Conservation (phyloP, 2,113 vertebrate species). For the Daboia siamensis region DNA sequence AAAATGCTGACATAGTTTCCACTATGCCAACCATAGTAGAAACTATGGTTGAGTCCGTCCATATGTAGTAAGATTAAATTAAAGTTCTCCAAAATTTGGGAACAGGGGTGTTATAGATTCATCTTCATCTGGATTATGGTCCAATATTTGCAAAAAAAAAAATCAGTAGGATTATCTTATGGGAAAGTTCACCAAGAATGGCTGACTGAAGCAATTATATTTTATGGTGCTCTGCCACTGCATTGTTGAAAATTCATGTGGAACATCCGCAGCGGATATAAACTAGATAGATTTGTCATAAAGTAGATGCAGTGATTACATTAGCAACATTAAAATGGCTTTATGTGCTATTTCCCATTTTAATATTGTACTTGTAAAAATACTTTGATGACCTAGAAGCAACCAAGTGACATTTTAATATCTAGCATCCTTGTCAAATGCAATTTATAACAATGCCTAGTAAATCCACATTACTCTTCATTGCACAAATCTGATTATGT, state of each 20-base stretch:
- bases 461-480: conserved; percentile 55
- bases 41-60: not conserved
- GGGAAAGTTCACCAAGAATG: not conserved
- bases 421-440: conserved; percentile 54
- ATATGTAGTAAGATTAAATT: not conserved
- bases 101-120: not conserved
- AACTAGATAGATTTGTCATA: conserved; percentile 39
- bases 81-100: not conserved
- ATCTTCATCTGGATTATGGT: not conserved
- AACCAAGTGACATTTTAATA: conserved; percentile 65
- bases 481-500: conserved; percentile 62
- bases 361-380: conserved; percentile 49
- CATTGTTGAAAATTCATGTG: conserved; percentile 25
- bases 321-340: conserved; percentile 37
- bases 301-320: conserved; percentile 40
- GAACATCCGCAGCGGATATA: conserved; percentile 27
- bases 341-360: conserved; percentile 37
- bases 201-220: conserved; percentile 12
- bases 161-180: not conserved
- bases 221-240: conserved; percentile 9
- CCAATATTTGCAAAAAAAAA: not conserved
- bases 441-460: conserved; percentile 58
- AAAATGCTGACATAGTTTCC: not conserved
- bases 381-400: conserved; percentile 62
- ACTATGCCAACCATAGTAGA: not conserved